phyloP scores from a whole-genome alignment of 2,797 vertebrate genomes.

The Anas bahamensis region DNA sequence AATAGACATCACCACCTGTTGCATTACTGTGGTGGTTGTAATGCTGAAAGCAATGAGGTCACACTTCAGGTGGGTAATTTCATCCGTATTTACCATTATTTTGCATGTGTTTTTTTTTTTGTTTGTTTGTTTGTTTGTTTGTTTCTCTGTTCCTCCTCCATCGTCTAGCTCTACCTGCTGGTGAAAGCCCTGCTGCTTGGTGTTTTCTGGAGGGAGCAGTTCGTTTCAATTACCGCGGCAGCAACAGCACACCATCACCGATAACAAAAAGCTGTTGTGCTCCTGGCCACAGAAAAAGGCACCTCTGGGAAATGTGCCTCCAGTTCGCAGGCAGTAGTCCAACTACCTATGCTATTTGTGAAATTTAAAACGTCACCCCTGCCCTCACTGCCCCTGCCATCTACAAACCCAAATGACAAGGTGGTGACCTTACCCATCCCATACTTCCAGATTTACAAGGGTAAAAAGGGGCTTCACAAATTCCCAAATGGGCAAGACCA shows the following conservation, averaged over 20 bases:
- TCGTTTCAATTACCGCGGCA: conserved; percentile 5
- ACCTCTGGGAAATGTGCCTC: background rate
- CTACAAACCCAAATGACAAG: background rate
- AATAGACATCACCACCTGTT: background rate
- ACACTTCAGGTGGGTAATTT: background rate
- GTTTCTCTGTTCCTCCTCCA: background rate
- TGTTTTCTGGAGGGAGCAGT: background rate
- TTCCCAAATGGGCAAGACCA: background rate
- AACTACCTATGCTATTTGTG: background rate
- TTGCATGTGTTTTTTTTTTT: background rate
- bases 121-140: too few relatives aligned
- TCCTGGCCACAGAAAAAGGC: background rate
- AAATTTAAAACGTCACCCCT: background rate
- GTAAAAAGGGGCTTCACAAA: background rate
- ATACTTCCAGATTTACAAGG: background rate
- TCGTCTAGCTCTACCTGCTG: background rate
- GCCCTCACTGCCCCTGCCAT: background rate
- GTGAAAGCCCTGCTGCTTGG: background rate
- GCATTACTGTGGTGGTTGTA: background rate
- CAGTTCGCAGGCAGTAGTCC: background rate
- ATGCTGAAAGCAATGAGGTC: background rate
- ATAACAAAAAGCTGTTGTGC: background rate
- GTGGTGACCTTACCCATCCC: background rate
- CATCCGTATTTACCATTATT: background rate
- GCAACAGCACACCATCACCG: background rate